Conservation (phyloP, 2,888 invertebrate genomes). For the Nineta flava region DNA sequence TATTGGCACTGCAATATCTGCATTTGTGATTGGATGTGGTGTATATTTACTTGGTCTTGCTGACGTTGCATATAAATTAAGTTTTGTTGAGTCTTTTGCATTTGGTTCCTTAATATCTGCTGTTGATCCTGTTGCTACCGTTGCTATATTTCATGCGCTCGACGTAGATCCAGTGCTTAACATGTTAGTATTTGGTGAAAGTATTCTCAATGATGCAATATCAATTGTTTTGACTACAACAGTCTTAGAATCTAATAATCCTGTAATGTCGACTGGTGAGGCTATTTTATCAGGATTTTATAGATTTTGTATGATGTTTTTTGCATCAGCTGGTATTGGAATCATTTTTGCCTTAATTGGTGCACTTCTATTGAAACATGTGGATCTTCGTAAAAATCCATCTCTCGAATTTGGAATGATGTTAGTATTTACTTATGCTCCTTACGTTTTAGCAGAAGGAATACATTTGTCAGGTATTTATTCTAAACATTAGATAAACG, state of each 20-base stretch:
- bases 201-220: constrained; percentile 94
- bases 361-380: constrained; percentile 83
- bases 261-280: constrained; percentile 56
- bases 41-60: constrained; percentile 88
- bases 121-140: constrained; percentile 97
- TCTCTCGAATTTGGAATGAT: constrained; percentile 97
- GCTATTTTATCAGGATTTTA: constrained; percentile 78
- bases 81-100: constrained; percentile 94
- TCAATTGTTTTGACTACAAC: constrained; percentile 94
- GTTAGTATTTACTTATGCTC: constrained; percentile 95
- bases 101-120: constrained; percentile 97
- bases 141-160: constrained; percentile 95
- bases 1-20: constrained; percentile 92
- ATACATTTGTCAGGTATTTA: constrained; percentile 71
- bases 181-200: constrained; percentile 97
- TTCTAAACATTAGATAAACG: background rate
- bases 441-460: constrained; percentile 95
- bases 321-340: constrained; percentile 95
- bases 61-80: constrained; percentile 77
- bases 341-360: constrained; percentile 87
- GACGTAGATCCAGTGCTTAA: constrained; percentile 95
- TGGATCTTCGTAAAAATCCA: constrained; percentile 92
- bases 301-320: constrained; percentile 92
- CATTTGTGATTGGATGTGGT: constrained; percentile 91
- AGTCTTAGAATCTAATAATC: constrained; percentile 53